These are phyloP conservation scores for Molothrus ater DNA, from an alignment of 2,797 vertebrate species.

Conservation along the genomic window DNA sequence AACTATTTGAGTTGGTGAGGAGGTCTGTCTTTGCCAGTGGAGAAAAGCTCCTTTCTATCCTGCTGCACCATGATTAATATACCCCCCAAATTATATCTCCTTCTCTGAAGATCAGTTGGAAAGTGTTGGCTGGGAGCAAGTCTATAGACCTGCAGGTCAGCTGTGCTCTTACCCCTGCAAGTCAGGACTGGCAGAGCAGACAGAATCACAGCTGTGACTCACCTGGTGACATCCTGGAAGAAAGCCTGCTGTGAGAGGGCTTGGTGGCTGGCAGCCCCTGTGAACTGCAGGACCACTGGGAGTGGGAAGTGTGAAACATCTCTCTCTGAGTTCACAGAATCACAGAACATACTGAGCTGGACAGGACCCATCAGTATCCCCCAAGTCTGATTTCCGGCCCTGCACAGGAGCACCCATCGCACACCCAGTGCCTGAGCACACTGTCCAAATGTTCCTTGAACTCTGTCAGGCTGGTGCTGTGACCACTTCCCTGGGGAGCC, in stretches of 20 bases:
- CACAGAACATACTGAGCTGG: background rate
- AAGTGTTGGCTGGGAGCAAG: background rate
- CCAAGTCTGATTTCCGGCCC: accelerated
- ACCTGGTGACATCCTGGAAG: background rate
- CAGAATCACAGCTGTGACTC: background rate
- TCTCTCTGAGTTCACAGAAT: background rate
- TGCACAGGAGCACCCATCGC: background rate
- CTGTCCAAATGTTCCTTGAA: background rate
- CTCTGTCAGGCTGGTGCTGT: background rate
- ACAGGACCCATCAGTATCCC: background rate
- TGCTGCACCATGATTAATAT: background rate
- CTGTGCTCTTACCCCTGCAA: background rate
- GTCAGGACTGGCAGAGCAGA: background rate
- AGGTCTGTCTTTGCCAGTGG: background rate
- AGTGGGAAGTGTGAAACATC: accelerated
- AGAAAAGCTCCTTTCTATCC: background rate
- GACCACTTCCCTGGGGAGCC: background rate
- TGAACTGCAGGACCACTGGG: background rate
- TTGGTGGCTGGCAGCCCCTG: accelerated
- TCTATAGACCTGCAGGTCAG: background rate
- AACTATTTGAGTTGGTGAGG: background rate
- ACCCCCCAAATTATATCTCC: background rate
- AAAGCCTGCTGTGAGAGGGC: accelerated
- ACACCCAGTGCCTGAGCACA: accelerated
- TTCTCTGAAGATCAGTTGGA: background rate